Evolutionary conservation across 2,888 invertebrate species (phyloP), one percentile per base, ranked within the genome.

Genomic region (Octodonta nipae): DNA sequence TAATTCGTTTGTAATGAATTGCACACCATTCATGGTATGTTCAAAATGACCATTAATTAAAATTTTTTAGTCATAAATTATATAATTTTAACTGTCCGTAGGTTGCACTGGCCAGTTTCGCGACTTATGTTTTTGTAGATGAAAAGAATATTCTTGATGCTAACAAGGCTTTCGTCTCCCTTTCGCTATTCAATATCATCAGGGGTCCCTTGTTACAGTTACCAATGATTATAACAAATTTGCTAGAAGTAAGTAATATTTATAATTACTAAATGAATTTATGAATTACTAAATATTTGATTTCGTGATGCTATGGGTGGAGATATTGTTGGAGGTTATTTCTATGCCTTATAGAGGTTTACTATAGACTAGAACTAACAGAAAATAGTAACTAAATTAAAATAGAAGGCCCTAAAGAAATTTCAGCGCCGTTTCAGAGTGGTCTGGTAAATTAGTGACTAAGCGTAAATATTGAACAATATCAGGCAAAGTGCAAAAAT

Each of bases 141-240:
- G 78, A 81, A 55, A 75, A 73, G 36, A 78, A 91, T 65, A 73
- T 80, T 46, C 73, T 93, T 63, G 81, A 87, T 65, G 81, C 91
- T 54, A 71, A 77, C 64, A 87, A 77, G 63, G 93, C 93, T 56
- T 96, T 95, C 69, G 92, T 93, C 54, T 86, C 93, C 53, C 73
- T 96, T 56, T 87, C 93, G 61, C 78, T 95, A 63, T 92, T 96
- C 77, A 93, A 95, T 72, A 89, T 95, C 53, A 78, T 96, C 54
- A 77, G 93, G 63, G 87, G 91, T 62, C 93, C 95, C 53, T 74
- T 96, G 64, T 85, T 86, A 58, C 84, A 93, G 82, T 76, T 92
- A 65, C 92, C 93, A 58, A 89, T 89, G 80, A 80, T 92, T 73
- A 84, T 93, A 61, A 78, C 83, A 57, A 85, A 82, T 67, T 70